Conservation (phyloP, 2,113 vertebrate genomes). For the Tiliqua scincoides region DNA sequence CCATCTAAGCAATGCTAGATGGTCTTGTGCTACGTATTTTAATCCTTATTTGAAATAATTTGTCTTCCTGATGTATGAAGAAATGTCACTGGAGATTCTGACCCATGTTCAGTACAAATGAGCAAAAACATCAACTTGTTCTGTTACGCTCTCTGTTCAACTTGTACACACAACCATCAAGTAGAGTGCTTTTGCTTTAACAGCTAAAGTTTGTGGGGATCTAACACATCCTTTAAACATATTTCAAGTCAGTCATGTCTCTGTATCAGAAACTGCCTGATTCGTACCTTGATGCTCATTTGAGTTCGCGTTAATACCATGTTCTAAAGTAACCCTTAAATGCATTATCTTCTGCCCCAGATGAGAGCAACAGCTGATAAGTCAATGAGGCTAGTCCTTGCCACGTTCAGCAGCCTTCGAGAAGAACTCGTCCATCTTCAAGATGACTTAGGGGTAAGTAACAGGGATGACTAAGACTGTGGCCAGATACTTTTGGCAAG, state of each 20-base stretch:
- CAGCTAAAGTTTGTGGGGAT: too few species aligned
- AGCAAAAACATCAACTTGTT: neutral
- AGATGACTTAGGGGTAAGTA: constrained; percentile 87
- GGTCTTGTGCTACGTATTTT: too few species aligned
- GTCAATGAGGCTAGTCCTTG: constrained; percentile 89
- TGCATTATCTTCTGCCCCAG: constrained; percentile 63
- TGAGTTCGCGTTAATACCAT: neutral
- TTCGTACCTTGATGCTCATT: neutral
- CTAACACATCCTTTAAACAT: too few species aligned
- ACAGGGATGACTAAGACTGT: fast-evolving
- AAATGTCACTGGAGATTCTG: neutral
- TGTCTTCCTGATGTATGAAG: too few species aligned
- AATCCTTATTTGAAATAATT: too few species aligned
- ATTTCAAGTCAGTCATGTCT: too few species aligned
- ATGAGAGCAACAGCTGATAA: constrained; percentile 91
- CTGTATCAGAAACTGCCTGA: too few species aligned
- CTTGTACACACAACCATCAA: too few species aligned
- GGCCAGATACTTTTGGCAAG: neutral
- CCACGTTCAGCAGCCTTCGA: constrained; percentile 90
- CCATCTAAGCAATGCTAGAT: too few species aligned
- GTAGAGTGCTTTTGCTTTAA: too few species aligned
- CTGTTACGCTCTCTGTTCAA: too few species aligned
- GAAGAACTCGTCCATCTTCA: constrained; percentile 93
- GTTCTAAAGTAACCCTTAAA: neutral
- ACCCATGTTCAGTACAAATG: too few species aligned